These are phyloP conservation scores for Eupeodes latifasciatus DNA, from an alignment of 2,888 invertebrate genomes.

Conservation along the genomic window DNA sequence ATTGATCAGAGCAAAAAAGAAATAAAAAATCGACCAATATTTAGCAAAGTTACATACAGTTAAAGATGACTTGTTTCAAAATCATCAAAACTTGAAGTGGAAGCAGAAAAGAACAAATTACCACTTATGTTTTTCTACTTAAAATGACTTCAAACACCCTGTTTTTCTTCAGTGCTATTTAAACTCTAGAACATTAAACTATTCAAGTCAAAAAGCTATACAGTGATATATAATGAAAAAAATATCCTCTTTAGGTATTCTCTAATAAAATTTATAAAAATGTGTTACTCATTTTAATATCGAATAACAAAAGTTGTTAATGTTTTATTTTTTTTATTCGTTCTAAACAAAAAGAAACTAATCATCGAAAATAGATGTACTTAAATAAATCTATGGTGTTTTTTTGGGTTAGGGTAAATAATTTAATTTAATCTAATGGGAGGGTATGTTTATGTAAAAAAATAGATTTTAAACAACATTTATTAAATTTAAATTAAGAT, in stretches of 20 bases:
- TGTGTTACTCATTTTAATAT: not conserved
- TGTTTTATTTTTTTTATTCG: not conserved
- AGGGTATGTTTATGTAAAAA: not conserved
- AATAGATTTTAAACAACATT: not conserved
- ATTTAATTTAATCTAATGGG: not conserved
- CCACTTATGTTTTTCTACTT: no score
- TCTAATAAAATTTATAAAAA: not conserved
- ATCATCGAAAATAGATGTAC: not conserved
- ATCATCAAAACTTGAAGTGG: no score
- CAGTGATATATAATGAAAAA: slow-evolving; percentile 10
- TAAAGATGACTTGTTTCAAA: no score
- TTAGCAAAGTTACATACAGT: no score
- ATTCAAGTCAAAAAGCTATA: slow-evolving; percentile 9
- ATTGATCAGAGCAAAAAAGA: no score
- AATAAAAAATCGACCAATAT: no score
- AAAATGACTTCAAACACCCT: no score
- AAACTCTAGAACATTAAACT: slow-evolving; percentile 6
- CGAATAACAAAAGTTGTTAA: not conserved
- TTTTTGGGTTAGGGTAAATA: slow-evolving; percentile 8
- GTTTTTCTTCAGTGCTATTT: not conserved
- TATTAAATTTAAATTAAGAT: no score
- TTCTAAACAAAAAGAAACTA: not conserved
- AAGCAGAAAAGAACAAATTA: no score
- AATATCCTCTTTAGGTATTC: slow-evolving; percentile 24
- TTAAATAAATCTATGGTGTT: slow-evolving; percentile 11